Evolutionary conservation across 2,113 vertebrate genomes (phyloP), one percentile per base, ranked within the genome.

Genomic region (Monopterus albus): DNA sequence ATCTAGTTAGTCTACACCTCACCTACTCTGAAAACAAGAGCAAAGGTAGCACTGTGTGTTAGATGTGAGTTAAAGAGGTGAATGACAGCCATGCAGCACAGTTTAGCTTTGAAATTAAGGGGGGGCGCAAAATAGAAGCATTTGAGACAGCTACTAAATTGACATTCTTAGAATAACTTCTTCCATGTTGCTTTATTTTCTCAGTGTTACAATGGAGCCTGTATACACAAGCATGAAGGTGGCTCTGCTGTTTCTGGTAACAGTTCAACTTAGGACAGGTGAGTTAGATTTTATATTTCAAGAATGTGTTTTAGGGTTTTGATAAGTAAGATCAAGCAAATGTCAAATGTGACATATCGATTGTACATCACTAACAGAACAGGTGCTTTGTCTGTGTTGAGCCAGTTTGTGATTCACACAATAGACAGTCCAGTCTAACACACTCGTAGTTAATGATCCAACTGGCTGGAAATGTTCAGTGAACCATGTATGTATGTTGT

Each of bases 251-350:
- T 35, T 87, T 49, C 46, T 89, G 57, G 3, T 81, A 17, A 45
- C 74, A 61, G 5, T 81, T n/a, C 81, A 51, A 38, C 75, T 82
- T 9, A 85, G 35, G 11, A 82, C 81, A 85, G 90, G 92, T 93
- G 82, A 92, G 90, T 82, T 5, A 40, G 12, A n/a, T 21, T 45
- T 51, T 13, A 57, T 5, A 20, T 63, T 14, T 55, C 26, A 15
- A 14, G 21, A 20, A 7, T 39, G 9, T 23, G 28, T 69, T 45
- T 45, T 2, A 7, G 13, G 7, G 20, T 53, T 42, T 33, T 26
- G 28, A 29, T 45, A 11, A 31, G 46, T 10, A 4, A 18, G 17
- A 15, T 18, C 28, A 43, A 55, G 49, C 7, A 47, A 64, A 52
- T 6, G 33, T 39, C 7, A 28, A 15, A 49, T 20, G n/a, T 42